Base-by-base conservation (phyloP, 2,797 vertebrate species). In the Gobionotothen gibberifrons region DNA sequence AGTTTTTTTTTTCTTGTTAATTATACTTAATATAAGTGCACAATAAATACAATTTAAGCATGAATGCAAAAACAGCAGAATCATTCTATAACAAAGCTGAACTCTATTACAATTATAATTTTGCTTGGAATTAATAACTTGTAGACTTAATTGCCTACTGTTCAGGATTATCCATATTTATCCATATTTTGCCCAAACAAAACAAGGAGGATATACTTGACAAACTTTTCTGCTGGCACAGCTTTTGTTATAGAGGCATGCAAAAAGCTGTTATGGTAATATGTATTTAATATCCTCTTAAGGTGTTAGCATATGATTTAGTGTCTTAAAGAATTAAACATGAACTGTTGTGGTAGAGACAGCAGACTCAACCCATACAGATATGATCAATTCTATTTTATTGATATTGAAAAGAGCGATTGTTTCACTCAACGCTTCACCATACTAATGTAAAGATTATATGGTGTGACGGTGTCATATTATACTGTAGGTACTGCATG, bases 81-180 rank as follows among this genome's bases (percentile, higher is more conserved):
- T 69, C 43, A 70, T 72, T 68, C 57, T 56, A 66, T 55, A 52
- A 81, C 49, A 74, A 70, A 76, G 59, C 70, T 53, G 39, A 13
- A 48, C 71, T 74, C 62, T 63, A 87, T 86, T 88, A 76, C 84
- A 86, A 83, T 71, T 59, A 21, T 53, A 57, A 69, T 87, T 82
- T 26, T 59, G 55, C 59, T 49, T 55, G 68, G 29, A 67, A 84
- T 80, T 78, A 81, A 76, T 70, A 81, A 71, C 58, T 78, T 71
- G 42, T 60, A 39, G 44, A 65, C 29, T 76, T 81, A 68, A 80
- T 81, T 48, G 59, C 57, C 42, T 49, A 63, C 36, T 42, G 32
- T 77, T 75, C 39, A 57, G 63, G 62, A 79, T 76, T 74, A 84
- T 75, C 56, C 52, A 56, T 76, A 57, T n/a, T 76, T 74, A 84